Conservation (phyloP, 2,113 vertebrate species). For the Ellobius talpinus region DNA sequence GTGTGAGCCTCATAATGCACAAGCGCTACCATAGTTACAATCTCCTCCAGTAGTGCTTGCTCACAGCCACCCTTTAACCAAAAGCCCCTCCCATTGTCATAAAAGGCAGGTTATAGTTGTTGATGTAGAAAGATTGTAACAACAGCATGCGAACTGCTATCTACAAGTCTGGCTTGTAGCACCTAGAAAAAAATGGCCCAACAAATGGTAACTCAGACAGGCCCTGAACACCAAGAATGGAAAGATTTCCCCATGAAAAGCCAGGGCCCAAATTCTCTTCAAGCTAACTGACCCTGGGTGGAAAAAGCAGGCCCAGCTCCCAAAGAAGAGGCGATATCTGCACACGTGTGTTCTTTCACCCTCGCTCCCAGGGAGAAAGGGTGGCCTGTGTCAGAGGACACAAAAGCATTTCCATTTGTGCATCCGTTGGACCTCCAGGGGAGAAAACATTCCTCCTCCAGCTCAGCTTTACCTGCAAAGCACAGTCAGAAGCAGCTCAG, state of each 20-base stretch:
- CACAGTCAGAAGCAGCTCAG: not conserved
- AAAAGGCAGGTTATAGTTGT: not conserved
- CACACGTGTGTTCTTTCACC: conserved; percentile 32
- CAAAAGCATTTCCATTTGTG: not conserved
- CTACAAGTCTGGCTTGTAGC: conserved; percentile 73
- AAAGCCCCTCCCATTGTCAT: not conserved
- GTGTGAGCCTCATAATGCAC: not conserved
- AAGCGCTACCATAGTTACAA: not conserved
- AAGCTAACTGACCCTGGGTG: conserved; percentile 76
- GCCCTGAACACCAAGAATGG: conserved; percentile 77
- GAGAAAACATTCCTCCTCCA: not conserved
- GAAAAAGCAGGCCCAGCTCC: conserved; percentile 79
- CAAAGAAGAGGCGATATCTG: conserved; percentile 72
- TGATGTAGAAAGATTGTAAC: not conserved
- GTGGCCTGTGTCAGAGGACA: conserved; percentile 70
- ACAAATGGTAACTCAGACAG: conserved; percentile 73
- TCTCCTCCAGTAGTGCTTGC: not conserved
- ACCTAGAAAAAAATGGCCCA: conserved; percentile 77
- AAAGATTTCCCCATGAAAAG: conserved; percentile 76
- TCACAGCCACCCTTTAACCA: not conserved
- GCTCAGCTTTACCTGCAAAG: not conserved
- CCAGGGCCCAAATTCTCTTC: conserved; percentile 81
- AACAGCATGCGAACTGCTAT: conserved; percentile 70
- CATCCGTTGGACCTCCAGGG: not conserved
- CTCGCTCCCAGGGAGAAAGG: conserved; percentile 38